Percentiles rank a stretch among this genome's conserved stretches.
phyloP scores from a whole-genome alignment of 1,140 invertebrate species.

The Gryllus bimaculatus region DNA sequence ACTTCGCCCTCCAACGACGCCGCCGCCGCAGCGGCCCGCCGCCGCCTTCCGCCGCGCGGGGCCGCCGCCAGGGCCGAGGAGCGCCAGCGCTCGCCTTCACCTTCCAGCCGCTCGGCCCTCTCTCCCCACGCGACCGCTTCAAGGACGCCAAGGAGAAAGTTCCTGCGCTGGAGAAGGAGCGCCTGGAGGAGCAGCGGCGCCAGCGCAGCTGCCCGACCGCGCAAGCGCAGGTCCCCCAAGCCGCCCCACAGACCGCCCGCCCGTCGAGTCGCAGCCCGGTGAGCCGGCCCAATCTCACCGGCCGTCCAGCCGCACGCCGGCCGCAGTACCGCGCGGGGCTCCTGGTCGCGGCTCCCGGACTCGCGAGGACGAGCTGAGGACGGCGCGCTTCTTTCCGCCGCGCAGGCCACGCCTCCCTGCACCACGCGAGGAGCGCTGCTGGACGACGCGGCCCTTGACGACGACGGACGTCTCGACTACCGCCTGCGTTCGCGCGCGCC shows the following conservation, averaged over 20 bases:
- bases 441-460: background rate
- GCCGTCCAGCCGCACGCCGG: background rate
- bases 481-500: background rate
- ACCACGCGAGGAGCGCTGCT: background rate
- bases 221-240: background rate
- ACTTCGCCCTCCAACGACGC: background rate
- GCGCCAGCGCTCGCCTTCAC: conserved; percentile 16
- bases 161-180: conserved; percentile 60
- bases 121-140: conserved; percentile 62
- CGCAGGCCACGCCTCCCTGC: background rate
- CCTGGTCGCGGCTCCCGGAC: conserved; percentile 13
- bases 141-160: conserved; percentile 78
- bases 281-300: background rate
- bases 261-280: background rate
- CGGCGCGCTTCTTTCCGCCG: background rate
- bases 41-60: background rate
- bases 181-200: conserved; percentile 38
- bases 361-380: conserved; percentile 14
- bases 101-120: conserved; percentile 26
- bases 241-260: background rate
- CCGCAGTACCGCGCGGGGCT: background rate
- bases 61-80: conserved; percentile 2
- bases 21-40: background rate
- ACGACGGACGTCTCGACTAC: background rate
- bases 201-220: background rate